A percentile compares a stretch with the other conserved stretches of the same genome.
These are phyloP conservation scores for Lithobates sylvaticus DNA, from an alignment of 2,797 vertebrate genomes.

Conservation along the genomic window DNA sequence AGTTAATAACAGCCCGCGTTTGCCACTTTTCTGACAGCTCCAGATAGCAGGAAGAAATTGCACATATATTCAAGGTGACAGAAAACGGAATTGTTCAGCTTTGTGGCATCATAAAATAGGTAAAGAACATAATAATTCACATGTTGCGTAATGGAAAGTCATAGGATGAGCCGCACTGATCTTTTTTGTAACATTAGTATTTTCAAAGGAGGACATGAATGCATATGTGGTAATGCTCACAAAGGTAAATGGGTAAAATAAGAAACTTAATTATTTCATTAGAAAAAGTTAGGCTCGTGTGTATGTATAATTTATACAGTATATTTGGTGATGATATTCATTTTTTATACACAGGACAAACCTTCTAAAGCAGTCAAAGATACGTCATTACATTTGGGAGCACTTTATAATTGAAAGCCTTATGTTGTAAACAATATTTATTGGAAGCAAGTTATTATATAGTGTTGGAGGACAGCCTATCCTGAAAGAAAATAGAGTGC, in stretches of 20 bases:
- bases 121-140: neutral
- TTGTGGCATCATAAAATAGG: neutral
- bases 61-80: constrained; percentile 37
- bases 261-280: neutral
- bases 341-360: too few species aligned
- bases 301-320: too few species aligned
- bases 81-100: neutral
- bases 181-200: neutral
- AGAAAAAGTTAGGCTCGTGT: neutral
- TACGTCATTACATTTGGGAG: too few species aligned
- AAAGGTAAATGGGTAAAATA: neutral
- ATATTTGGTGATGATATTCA: too few species aligned
- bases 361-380: neutral
- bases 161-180: neutral
- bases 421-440: too few species aligned
- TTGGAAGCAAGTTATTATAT: too few species aligned
- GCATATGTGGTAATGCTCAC: neutral
- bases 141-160: neutral
- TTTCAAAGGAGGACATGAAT: neutral
- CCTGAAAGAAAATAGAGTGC: too few species aligned
- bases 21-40: constrained; percentile 19
- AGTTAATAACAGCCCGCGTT: constrained; percentile 30
- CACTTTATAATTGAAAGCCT: too few species aligned
- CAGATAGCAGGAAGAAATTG: constrained; percentile 16
- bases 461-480: too few species aligned